These are phyloP conservation scores for Montifringilla adamsi DNA, from an alignment of 2,113 vertebrate species.

Conservation along the genomic window DNA sequence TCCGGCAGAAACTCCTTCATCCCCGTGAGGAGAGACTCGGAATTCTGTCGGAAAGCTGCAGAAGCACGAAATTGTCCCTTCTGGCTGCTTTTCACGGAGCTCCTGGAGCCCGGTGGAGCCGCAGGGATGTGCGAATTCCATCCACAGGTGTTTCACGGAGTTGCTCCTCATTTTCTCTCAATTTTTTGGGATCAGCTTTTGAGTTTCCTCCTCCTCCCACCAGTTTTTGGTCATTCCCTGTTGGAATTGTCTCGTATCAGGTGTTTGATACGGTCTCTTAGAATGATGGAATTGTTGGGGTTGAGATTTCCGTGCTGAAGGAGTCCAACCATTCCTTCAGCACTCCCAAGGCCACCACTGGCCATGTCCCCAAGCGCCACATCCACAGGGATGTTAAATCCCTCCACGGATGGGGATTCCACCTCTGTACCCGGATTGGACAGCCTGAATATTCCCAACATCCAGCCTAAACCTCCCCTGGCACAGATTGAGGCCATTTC, in stretches of 20 bases:
- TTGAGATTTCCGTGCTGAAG: not conserved
- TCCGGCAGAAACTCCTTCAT: not conserved
- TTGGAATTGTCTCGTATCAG: not conserved
- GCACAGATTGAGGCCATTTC: not conserved
- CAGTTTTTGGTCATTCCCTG: accelerated
- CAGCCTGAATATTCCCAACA: not conserved
- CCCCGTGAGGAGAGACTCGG: not conserved
- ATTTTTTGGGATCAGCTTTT: not conserved
- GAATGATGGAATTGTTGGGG: accelerated
- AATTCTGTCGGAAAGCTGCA: not conserved
- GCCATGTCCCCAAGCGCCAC: accelerated
- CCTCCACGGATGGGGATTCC: not conserved
- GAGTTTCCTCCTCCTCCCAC: not conserved
- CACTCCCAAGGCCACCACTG: not conserved
- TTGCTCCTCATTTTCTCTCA: not conserved
- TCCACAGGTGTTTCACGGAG: not conserved
- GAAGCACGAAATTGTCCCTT: not conserved
- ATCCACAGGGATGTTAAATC: not conserved
- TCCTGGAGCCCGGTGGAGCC: not conserved
- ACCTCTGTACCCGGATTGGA: too few species aligned
- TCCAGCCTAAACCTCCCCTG: not conserved
- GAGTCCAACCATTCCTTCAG: not conserved
- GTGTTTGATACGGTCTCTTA: not conserved
- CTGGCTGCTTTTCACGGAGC: not conserved
- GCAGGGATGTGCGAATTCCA: not conserved